These are phyloP conservation scores for Glyphotaelius pellucidus DNA, from an alignment of 2,888 invertebrate genomes.

Conservation along the genomic window DNA sequence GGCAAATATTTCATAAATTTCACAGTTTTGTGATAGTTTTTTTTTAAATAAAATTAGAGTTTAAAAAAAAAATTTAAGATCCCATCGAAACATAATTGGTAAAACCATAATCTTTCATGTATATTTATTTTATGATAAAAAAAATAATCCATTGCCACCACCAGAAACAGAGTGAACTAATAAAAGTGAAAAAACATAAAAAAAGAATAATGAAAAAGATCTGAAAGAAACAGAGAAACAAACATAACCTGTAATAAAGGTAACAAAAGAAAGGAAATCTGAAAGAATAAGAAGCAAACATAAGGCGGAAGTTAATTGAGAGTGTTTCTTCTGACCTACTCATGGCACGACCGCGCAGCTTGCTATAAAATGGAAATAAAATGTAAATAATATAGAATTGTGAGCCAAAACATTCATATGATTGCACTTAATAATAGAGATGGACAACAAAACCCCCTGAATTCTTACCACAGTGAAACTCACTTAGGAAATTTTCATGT, in stretches of 20 bases:
- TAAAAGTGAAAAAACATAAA: background rate
- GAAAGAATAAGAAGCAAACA: slow-evolving; percentile 35
- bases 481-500: too few relatives aligned
- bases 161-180: background rate
- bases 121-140: background rate
- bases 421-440: background rate
- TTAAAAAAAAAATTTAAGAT: background rate
- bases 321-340: slow-evolving; percentile 81
- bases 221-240: background rate
- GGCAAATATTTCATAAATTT: too few relatives aligned
- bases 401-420: slow-evolving; percentile 56
- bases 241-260: slow-evolving; percentile 58
- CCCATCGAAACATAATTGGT: background rate
- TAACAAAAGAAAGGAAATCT: slow-evolving; percentile 44
- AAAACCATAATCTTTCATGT: background rate
- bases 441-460: background rate
- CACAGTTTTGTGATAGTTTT: too few relatives aligned
- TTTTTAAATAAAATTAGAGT: too few relatives aligned
- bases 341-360: slow-evolving; percentile 88
- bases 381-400: slow-evolving; percentile 67
- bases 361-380: slow-evolving; percentile 80
- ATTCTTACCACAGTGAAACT: background rate
- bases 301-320: slow-evolving; percentile 39
- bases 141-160: background rate
- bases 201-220: background rate